Base-by-base conservation (phyloP, 1,140 invertebrate genomes). In the Euschistus heros region DNA sequence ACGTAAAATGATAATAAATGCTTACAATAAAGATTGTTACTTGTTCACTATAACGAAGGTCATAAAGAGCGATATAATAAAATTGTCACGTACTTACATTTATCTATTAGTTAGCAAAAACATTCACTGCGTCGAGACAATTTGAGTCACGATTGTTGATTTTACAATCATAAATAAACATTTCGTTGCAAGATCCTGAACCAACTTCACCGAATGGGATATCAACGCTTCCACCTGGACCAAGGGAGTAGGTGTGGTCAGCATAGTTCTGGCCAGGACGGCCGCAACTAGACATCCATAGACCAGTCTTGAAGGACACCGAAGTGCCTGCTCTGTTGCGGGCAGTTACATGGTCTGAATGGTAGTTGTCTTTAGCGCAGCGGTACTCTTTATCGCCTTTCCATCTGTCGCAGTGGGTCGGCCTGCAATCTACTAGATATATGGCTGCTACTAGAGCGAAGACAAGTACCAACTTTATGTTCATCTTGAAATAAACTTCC, bases 281-380 rank as follows among this genome's bases (percentile, higher is more conserved):
- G 47, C 47, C 47, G 47, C 47, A 50, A 3, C 6, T 8, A 18
- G 47, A 50, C 10, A 50, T 5, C 47, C 47, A 50, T 1, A 20
- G 5, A 1, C 47, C 47, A 13, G 22, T 13, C 14, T 50, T 50
- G 47, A 50, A 50, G 47, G 47, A 18, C 6, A 50, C 22, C 6
- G 3, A 6, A 17, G 6, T 22, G n/a, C 47, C 47, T 7, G 47
- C n/a, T 5, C 47, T 18, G 47, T 50, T 50, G n/a, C n/a, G n/a
- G n/a, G n/a, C 47, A 6, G 22, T 6, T 2, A 50, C 47, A 13
- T 1, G 14, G 22, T 50, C 47, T 14, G 8, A 0, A 6, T 22
- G 47, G 47, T 50, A 50, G 47, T 50, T n/a, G 47, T 50, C 47
- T 10, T 50, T 50, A 18, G 47, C 47, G 47, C 47, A 50, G 5